Conservation (phyloP, 2,888 invertebrate species). For the Pogonocherus hispidulus region DNA sequence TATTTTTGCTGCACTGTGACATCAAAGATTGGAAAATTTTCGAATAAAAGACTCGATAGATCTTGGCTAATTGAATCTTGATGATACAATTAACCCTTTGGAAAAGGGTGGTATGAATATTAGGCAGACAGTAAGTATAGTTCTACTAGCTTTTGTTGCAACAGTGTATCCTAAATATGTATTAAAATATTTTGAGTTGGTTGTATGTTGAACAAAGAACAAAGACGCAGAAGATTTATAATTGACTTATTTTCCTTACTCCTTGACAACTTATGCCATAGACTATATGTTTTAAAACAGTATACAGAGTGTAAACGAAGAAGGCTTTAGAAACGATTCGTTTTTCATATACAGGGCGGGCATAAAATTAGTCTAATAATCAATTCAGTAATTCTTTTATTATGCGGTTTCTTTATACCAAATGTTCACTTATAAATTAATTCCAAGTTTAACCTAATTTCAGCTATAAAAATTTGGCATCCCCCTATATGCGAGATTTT, state of each 20-base stretch:
- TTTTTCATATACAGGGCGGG: no score
- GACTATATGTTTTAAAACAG: no score
- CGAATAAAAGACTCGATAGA: slow-evolving; percentile 50
- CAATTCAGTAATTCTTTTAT: no score
- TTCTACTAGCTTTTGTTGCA: slow-evolving; percentile 3
- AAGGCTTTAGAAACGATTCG: no score
- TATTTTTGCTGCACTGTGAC: slow-evolving; percentile 31
- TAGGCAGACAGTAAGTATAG: slow-evolving; percentile 3
- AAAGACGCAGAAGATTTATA: neutral
- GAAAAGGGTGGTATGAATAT: slow-evolving; percentile 42
- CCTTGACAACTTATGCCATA: neutral
- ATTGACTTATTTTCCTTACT: neutral
- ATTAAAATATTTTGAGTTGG: neutral
- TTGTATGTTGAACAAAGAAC: neutral
- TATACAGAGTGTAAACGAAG: no score
- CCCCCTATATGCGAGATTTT: no score
- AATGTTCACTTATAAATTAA: no score
- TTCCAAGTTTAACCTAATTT: no score
- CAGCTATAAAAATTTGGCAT: no score
- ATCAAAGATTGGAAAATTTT: slow-evolving; percentile 38
- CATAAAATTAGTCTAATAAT: no score
- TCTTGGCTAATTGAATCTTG: slow-evolving; percentile 51
- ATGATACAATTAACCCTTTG: slow-evolving; percentile 55
- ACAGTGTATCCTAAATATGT: neutral
- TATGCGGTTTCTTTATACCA: no score